Percentiles rank a stretch among this genome's conserved stretches.
Conservation (phyloP, 2,888 invertebrate genomes). For the Drosophila melanocephala region DNA sequence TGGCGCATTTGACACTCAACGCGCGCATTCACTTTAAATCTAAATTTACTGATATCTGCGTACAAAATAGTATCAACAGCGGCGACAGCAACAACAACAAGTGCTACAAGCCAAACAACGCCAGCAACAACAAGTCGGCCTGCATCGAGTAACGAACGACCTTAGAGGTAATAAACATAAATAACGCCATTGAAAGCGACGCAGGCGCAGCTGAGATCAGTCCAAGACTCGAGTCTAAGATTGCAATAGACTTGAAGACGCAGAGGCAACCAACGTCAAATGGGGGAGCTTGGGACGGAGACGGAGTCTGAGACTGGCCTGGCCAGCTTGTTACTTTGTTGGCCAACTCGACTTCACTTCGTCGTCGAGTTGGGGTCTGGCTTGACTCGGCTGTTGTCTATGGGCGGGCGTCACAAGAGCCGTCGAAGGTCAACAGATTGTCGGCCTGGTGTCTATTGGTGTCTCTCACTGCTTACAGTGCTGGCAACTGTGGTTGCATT, state of each 20-base stretch:
- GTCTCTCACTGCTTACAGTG: constrained; percentile 42
- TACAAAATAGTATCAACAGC: constrained; percentile 81
- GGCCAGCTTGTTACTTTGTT: constrained; percentile 58
- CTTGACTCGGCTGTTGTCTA: constrained; percentile 55
- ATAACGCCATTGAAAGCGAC: constrained; percentile 82
- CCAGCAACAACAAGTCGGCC: constrained; percentile 49
- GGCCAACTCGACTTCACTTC: constrained; percentile 43
- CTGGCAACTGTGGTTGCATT: constrained; percentile 15
- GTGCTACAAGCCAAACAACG: constrained; percentile 38
- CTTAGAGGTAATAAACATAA: constrained; percentile 82
- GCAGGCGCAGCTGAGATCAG: constrained; percentile 73
- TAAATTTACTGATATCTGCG: constrained; percentile 82
- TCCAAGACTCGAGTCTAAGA: constrained; percentile 62
- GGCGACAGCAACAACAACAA: constrained; percentile 69
- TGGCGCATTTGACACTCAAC: constrained; percentile 82
- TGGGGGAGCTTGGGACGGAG: constrained; percentile 6
- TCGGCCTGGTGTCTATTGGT: constrained; percentile 71
- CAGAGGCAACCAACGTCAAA: constrained; percentile 25
- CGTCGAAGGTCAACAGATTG: constrained; percentile 81
- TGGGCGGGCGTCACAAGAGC: constrained; percentile 73
- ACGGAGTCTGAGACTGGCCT: constrained; percentile 7
- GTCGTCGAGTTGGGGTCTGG: constrained; percentile 22
- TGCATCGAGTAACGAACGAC: constrained; percentile 78
- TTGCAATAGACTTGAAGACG: constrained; percentile 46
- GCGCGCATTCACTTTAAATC: constrained; percentile 82